These are phyloP conservation scores for Lethocerus indicus DNA, from an alignment of 1,140 invertebrate genomes.

Conservation along the genomic window DNA sequence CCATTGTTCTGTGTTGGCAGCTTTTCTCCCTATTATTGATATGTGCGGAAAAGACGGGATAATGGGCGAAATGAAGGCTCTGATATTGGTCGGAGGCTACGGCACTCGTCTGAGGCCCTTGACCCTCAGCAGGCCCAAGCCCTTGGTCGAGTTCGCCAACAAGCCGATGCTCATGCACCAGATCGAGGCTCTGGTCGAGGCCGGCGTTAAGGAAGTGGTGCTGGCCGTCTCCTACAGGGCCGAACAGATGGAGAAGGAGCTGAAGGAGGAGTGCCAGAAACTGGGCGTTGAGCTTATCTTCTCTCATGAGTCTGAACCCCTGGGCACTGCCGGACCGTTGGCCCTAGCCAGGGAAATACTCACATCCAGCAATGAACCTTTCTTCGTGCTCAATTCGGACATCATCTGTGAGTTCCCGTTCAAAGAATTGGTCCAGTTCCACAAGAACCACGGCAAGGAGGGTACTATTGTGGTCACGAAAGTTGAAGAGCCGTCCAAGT, in stretches of 20 bases:
- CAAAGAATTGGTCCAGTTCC: slow-evolving; percentile 83
- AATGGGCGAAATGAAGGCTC: slow-evolving; percentile 55
- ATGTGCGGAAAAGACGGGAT: slow-evolving; percentile 17
- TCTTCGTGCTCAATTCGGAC: slow-evolving; percentile 98
- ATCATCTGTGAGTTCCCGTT: slow-evolving; percentile 99
- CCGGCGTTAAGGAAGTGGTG: slow-evolving; percentile 73
- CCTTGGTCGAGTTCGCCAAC: slow-evolving; percentile 97
- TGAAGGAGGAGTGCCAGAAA: slow-evolving; percentile 71
- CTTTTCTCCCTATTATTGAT: slow-evolving; percentile 1
- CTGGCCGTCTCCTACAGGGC: slow-evolving; percentile 95
- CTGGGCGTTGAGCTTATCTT: slow-evolving; percentile 73
- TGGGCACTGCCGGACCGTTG: slow-evolving; percentile 98
- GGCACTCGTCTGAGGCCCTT: slow-evolving; percentile 90
- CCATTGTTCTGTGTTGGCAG: no score
- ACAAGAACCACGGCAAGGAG: slow-evolving; percentile 83
- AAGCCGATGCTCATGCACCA: slow-evolving; percentile 98
- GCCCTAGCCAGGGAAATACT: slow-evolving; percentile 74
- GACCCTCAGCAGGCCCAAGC: slow-evolving; percentile 92
- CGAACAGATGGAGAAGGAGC: slow-evolving; percentile 93
- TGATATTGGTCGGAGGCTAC: slow-evolving; percentile 97
- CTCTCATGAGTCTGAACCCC: slow-evolving; percentile 87
- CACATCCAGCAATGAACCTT: slow-evolving; percentile 60
- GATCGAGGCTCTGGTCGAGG: slow-evolving; percentile 73
- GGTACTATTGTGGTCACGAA: slow-evolving; percentile 98
- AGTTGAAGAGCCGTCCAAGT: slow-evolving; percentile 98